Base-by-base conservation (phyloP, 92 coral and sea anemone species). In the Plumapathes pennacea region DNA sequence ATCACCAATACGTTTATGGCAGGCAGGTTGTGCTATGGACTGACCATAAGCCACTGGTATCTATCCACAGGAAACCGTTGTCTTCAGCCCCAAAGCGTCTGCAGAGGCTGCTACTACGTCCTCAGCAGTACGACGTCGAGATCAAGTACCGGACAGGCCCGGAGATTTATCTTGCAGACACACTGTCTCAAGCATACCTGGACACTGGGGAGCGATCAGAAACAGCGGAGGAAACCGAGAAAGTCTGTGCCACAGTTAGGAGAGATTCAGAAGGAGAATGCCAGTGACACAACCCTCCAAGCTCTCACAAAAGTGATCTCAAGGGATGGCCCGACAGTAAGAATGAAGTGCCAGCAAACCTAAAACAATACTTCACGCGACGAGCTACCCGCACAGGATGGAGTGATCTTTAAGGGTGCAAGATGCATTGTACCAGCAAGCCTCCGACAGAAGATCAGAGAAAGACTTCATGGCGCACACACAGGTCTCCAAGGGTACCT, bases 11-110 rank as follows among this genome's bases (percentile, higher is more conserved):
- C 40, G 60, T 56, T 6, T 78, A 78, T 49, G 85, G 80, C 46
- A 18, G 68, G 21, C 46, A 39, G 24, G 53, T 63, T 36, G 44
- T 64, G 32, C 21, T 73, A 51, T 82, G 67, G 65, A 82, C 71
- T 36, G 89, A 73, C 67, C 81, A 66, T 69, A 68, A 74, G 61
- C 67, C 77, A 12, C 68, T 67, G 22, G 67, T 62, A 44, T 62
- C 71, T 24, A 74, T 60, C 9, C 40, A 65, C 20, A 59, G 29
- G 56, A 75, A 82, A 57, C 83, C 71, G 26, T 72, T 61, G 34
- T 61, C 61, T 9, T 36, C 85, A 18, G 73, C 73, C 60, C 72
- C 67, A 12, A 78, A 78, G 40, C 61, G 72, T 19, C 38, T 48
- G 37, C 83, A 76, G 49, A 62, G 76, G 40, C 67, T 62, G 5